Percentiles rank a stretch among this genome's conserved stretches.
Evolutionary conservation across 2,888 invertebrate species (phyloP).

Genomic region (Morpho achilles): DNA sequence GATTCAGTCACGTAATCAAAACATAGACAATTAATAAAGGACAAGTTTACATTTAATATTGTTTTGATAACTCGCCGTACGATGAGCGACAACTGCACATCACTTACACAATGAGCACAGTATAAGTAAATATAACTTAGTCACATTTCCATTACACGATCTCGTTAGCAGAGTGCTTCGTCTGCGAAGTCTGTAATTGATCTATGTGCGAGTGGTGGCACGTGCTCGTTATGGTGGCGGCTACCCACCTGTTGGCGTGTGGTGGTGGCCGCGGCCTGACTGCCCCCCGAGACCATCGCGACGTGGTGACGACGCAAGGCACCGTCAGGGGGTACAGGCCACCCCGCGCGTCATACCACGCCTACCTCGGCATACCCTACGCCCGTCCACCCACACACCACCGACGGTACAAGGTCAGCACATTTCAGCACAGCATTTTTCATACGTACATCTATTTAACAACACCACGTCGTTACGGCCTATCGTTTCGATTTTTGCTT

Average conservation of each 20-base stretch:
- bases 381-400: conserved; percentile 47
- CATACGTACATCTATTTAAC: no score
- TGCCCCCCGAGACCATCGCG: conserved; percentile 36
- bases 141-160: no score
- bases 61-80: not conserved
- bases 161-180: no score
- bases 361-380: conserved; percentile 66
- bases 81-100: not conserved
- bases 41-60: conserved; percentile 5
- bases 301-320: conserved; percentile 55
- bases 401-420: conserved; percentile 56
- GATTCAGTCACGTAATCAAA: no score
- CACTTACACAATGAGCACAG: no score
- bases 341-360: conserved; percentile 50
- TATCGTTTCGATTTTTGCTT: no score
- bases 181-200: no score
- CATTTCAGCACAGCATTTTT: no score
- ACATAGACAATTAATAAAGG: not conserved
- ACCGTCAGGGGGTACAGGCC: conserved; percentile 55
- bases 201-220: not conserved
- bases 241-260: conserved; percentile 22
- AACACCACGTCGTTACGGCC: no score
- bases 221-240: conserved; percentile 1
- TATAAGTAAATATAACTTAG: no score
- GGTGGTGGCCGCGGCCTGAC: conserved; percentile 22